A percentile compares a stretch with the other conserved stretches of the same genome.
phyloP scores from a whole-genome alignment of 2,797 vertebrate genomes.

The Pterois miles region DNA sequence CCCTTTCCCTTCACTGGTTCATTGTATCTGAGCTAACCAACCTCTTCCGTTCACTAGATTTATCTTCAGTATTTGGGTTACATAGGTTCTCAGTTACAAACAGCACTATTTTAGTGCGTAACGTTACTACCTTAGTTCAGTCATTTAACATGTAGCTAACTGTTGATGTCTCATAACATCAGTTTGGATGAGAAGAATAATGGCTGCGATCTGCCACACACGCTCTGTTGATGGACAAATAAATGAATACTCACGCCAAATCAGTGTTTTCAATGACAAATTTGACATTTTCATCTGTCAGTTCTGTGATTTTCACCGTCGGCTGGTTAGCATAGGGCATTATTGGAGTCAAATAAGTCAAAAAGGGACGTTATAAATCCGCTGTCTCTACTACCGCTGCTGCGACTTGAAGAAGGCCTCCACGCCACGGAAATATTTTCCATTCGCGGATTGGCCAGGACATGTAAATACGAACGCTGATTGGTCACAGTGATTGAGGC shows the following conservation, averaged over 20 bases:
- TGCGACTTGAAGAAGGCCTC: neutral
- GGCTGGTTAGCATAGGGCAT: slow-evolving; percentile 99
- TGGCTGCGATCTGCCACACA: slow-evolving; percentile 10
- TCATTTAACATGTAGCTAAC: neutral
- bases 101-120: no score
- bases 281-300: slow-evolving; percentile 97
- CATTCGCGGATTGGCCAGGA: no score
- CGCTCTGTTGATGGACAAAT: neutral
- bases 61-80: no score
- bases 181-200: neutral
- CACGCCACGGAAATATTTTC: neutral
- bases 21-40: neutral
- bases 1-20: no score
- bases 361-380: neutral
- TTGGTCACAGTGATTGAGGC: neutral
- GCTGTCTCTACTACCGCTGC: neutral
- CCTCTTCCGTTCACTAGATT: no score
- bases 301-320: slow-evolving; percentile 95
- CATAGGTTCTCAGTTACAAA: neutral
- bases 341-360: neutral
- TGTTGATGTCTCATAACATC: neutral
- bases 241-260: slow-evolving; percentile 87
- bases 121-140: no score
- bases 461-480: no score
- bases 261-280: slow-evolving; percentile 98